Conservation (phyloP, 2,888 invertebrate genomes). For the Aleiodes leptofemur region DNA sequence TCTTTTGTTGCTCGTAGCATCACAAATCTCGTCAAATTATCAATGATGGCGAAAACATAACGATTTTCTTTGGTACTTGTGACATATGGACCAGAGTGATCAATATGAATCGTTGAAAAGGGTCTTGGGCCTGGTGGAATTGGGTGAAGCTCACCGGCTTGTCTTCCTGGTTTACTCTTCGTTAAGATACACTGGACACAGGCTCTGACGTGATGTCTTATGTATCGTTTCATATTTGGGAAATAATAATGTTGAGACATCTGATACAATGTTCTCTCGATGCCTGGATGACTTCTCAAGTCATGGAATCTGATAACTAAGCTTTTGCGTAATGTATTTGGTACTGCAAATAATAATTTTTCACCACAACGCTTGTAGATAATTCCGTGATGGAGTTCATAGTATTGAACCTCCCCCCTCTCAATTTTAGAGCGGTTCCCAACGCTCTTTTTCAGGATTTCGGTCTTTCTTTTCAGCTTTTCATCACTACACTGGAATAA, state of each 20-base stretch:
- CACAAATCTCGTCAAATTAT: constrained; percentile 34
- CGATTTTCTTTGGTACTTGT: constrained; percentile 39
- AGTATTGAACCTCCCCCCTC: constrained; percentile 14
- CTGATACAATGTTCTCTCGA: constrained; percentile 23
- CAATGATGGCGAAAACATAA: constrained; percentile 50
- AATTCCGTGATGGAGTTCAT: constrained; percentile 26
- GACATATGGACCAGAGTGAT: constrained; percentile 55
- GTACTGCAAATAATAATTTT: constrained; percentile 42
- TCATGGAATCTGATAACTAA: constrained; percentile 45
- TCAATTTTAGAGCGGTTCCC: constrained; percentile 3
- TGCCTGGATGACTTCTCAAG: constrained; percentile 38
- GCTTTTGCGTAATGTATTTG: constrained; percentile 48
- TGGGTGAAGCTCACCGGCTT: constrained; percentile 53
- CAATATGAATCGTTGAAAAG: constrained; percentile 51
- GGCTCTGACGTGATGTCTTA: constrained; percentile 38
- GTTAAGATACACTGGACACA: constrained; percentile 54
- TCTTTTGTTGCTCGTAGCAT: not conserved
- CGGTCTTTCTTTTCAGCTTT: not conserved
- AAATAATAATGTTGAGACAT: constrained; percentile 29
- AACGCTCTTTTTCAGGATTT: constrained; percentile 4
- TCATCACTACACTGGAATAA: not conserved
- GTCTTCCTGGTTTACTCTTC: constrained; percentile 45
- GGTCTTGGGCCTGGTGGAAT: constrained; percentile 52
- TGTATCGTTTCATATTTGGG: constrained; percentile 20
- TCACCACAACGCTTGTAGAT: constrained; percentile 25